Conservation (phyloP, 2,888 invertebrate species). For the Quadroppia sp. region DNA sequence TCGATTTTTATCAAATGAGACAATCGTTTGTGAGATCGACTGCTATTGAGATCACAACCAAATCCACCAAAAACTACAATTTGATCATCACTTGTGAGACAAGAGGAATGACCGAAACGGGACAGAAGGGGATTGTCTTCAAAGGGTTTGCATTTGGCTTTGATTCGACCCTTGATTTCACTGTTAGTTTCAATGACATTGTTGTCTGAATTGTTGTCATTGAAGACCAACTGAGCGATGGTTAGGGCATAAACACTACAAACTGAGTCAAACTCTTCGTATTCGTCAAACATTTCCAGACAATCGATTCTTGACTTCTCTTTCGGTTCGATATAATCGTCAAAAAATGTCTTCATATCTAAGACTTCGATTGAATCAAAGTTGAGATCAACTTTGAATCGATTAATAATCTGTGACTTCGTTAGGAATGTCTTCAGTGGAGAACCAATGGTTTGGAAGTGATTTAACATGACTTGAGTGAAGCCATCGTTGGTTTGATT, state of each 20-base stretch:
- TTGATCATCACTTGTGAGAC: slow-evolving; percentile 22
- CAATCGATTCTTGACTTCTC: slow-evolving; percentile 35
- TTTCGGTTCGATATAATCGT: slow-evolving; percentile 7
- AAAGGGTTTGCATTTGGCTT: neutral
- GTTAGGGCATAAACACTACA: slow-evolving; percentile 38
- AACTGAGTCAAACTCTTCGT: slow-evolving; percentile 41
- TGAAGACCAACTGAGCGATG: slow-evolving; percentile 12
- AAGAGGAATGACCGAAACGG: slow-evolving; percentile 15
- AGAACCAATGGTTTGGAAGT: slow-evolving; percentile 36
- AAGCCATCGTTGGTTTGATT: slow-evolving; percentile 11
- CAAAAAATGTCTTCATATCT: slow-evolving; percentile 40
- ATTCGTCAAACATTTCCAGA: slow-evolving; percentile 41
- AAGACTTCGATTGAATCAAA: slow-evolving; percentile 35
- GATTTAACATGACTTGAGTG: slow-evolving; percentile 27
- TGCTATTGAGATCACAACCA: slow-evolving; percentile 4
- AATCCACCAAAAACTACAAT: slow-evolving; percentile 40
- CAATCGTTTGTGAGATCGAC: slow-evolving; percentile 25
- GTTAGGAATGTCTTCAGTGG: slow-evolving; percentile 36
- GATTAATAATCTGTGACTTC: slow-evolving; percentile 21
- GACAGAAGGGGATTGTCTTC: slow-evolving; percentile 17
- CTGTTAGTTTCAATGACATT: neutral
- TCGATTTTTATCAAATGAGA: slow-evolving; percentile 14
- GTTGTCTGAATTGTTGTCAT: neutral
- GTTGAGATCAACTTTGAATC: slow-evolving; percentile 10
- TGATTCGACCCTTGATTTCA: neutral